These are phyloP conservation scores for Drosophila cracens DNA, from an alignment of 2,888 invertebrate genomes.

Conservation along the genomic window DNA sequence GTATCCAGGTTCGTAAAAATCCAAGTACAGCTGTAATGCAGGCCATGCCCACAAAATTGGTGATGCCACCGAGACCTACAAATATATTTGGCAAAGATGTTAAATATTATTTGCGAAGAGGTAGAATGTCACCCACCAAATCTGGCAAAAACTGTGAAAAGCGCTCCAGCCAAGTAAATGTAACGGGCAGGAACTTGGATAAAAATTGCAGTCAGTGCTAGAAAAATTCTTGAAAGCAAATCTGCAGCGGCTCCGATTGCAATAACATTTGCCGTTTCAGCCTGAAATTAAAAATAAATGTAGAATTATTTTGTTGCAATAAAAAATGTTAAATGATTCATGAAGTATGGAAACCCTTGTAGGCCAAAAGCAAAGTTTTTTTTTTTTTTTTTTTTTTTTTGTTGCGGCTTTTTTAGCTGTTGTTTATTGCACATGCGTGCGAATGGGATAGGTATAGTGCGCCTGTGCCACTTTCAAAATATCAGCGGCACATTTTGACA, in stretches of 20 bases:
- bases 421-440: constrained; percentile 1
- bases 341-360: not conserved
- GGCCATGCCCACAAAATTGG: constrained; percentile 87
- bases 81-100: not conserved
- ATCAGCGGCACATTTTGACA: not conserved
- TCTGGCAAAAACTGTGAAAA: constrained; percentile 88
- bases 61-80: constrained; percentile 86
- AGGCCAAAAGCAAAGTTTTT: constrained; percentile 18
- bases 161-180: constrained; percentile 88
- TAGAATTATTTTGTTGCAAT: not conserved
- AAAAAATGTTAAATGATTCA: not conserved
- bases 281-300: constrained; percentile 78
- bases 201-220: constrained; percentile 88
- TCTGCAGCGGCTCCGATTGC: constrained; percentile 90
- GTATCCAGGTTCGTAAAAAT: constrained; percentile 89
- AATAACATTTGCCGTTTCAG: constrained; percentile 89
- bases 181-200: constrained; percentile 88
- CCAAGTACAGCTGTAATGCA: constrained; percentile 88
- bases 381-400: not conserved
- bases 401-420: not conserved
- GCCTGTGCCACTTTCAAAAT: not conserved
- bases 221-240: constrained; percentile 87
- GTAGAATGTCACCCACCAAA: constrained; percentile 86
- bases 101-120: not conserved
- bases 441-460: constrained; percentile 9